phyloP scores from a whole-genome alignment of 2,888 invertebrate species.

The Lycophotia porphyrea region DNA sequence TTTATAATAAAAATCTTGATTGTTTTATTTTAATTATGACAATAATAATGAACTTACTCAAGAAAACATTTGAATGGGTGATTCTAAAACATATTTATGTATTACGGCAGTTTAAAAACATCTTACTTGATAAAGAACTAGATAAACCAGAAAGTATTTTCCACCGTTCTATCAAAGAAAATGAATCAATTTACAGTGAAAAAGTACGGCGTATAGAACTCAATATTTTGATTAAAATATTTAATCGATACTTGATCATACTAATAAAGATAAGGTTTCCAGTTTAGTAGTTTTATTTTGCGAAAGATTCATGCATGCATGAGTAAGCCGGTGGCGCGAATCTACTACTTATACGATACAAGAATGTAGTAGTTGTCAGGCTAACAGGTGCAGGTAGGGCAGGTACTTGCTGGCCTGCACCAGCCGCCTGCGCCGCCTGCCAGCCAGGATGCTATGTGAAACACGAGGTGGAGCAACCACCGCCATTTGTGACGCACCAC shows the following conservation, averaged over 20 bases:
- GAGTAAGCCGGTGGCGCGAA: slow-evolving; percentile 55
- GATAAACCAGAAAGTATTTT: neutral
- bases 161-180: neutral
- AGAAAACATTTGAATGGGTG: slow-evolving; percentile 4
- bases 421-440: neutral
- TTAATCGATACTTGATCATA: slow-evolving; percentile 8
- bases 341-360: slow-evolving; percentile 59
- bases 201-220: neutral
- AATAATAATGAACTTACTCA: slow-evolving; percentile 33
- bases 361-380: slow-evolving; percentile 62
- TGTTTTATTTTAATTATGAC: slow-evolving; percentile 24
- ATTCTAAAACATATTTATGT: neutral
- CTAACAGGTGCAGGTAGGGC: slow-evolving; percentile 19
- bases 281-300: slow-evolving; percentile 48
- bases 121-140: neutral
- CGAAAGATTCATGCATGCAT: slow-evolving; percentile 62
- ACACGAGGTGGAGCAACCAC: slow-evolving; percentile 67
- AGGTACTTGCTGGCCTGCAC: slow-evolving; percentile 19
- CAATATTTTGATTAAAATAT: slow-evolving; percentile 2
- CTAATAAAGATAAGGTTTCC: slow-evolving; percentile 21
- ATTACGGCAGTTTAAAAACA: neutral
- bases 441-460: slow-evolving; percentile 69
- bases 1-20: slow-evolving; percentile 2
- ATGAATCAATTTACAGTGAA: neutral
- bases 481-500: slow-evolving; percentile 68